Conservation (phyloP, 1,140 invertebrate genomes). For the Acromyrmex charruanus region DNA sequence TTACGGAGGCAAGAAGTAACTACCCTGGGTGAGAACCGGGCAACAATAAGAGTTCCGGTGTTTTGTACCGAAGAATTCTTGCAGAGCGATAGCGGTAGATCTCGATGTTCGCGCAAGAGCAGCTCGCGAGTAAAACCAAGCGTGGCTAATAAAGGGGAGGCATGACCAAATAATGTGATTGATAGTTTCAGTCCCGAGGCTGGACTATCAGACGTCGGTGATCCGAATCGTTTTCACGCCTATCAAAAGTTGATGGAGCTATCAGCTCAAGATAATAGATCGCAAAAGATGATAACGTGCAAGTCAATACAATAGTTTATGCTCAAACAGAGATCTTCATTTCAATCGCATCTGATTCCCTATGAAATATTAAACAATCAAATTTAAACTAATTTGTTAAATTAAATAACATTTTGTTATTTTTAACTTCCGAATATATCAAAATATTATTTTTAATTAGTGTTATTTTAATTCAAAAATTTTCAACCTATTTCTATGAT, state of each 20-base stretch:
- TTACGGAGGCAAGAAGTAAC: constrained; percentile 52
- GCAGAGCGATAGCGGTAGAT: constrained; percentile 19
- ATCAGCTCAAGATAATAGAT: constrained; percentile 12
- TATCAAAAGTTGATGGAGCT: constrained; percentile 23
- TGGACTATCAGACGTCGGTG: constrained; percentile 3
- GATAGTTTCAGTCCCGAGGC: constrained; percentile 15
- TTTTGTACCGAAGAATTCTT: constrained; percentile 38
- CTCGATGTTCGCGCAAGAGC: constrained; percentile 36
- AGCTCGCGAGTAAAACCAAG: constrained; percentile 34
- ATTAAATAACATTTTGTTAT: no score
- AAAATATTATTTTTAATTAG: no score
- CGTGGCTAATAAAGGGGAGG: constrained; percentile 39
- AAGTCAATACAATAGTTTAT: background rate
- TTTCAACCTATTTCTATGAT: no score
- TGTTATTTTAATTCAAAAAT: no score
- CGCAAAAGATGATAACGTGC: background rate
- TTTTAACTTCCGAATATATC: no score
- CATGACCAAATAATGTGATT: constrained; percentile 51
- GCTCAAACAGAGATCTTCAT: background rate
- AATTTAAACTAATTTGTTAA: no score
- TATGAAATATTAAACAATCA: no score
- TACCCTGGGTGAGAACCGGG: constrained; percentile 1
- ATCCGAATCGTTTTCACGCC: constrained; percentile 43
- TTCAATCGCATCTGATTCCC: background rate
- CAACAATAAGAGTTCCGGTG: constrained; percentile 56